phyloP scores from a whole-genome alignment of 2,113 vertebrate genomes.

The Triplophysa siluroides region DNA sequence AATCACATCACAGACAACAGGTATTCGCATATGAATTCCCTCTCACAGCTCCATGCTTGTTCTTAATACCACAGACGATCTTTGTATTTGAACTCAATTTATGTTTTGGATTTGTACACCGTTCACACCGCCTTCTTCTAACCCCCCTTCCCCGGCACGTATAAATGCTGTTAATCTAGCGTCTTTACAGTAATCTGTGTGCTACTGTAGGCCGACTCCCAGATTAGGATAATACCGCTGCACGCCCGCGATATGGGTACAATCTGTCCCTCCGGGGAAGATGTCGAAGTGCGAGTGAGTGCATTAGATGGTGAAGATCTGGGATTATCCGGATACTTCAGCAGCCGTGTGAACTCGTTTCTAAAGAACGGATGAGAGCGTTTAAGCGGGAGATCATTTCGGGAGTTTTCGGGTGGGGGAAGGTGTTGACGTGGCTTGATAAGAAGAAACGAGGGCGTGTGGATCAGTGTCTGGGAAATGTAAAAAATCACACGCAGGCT shows the following conservation, averaged over 20 bases:
- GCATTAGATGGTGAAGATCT: slow-evolving; percentile 50
- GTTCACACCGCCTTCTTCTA: slow-evolving; percentile 2
- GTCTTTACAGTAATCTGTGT: slow-evolving; percentile 36
- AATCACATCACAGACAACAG: not conserved
- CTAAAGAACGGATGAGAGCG: not conserved
- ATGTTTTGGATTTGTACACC: not conserved
- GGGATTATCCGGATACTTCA: slow-evolving; percentile 63
- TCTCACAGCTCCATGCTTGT: slow-evolving; percentile 50
- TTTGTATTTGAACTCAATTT: not conserved
- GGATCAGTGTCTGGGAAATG: not conserved
- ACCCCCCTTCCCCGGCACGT: slow-evolving; percentile 27
- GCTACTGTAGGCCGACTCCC: not conserved
- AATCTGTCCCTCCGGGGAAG: slow-evolving; percentile 36
- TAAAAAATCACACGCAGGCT: not conserved
- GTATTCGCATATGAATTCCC: not conserved
- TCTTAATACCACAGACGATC: slow-evolving; percentile 48
- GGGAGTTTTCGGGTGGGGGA: not conserved
- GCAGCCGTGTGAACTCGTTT: not conserved
- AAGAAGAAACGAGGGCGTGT: not conserved
- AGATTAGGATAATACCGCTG: slow-evolving; percentile 33
- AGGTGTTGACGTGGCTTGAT: not conserved
- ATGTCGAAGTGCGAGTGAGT: slow-evolving; percentile 13
- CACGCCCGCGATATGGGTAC: slow-evolving; percentile 64
- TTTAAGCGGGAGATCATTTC: not conserved
- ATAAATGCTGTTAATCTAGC: slow-evolving; percentile 35